These are phyloP conservation scores for Spilogale gracilis DNA, from an alignment of 2,113 vertebrate genomes.

Conservation along the genomic window DNA sequence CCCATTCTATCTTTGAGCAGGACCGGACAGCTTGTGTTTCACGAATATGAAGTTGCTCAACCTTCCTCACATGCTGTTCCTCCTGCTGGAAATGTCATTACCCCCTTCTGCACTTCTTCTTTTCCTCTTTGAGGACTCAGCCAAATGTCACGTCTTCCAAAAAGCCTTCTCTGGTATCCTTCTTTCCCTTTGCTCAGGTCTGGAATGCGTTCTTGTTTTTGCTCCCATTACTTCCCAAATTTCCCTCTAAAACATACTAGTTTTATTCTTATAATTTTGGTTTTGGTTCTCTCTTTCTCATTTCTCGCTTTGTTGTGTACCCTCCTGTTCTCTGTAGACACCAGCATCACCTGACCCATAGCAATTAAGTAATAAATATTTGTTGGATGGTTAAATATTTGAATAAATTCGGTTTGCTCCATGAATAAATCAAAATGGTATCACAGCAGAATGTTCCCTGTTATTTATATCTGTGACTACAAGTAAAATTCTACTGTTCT, in stretches of 20 bases:
- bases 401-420: not conserved
- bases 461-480: not conserved
- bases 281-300: not conserved
- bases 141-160: not conserved
- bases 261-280: too few relatives aligned
- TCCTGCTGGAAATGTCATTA: not conserved
- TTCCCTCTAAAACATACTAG: not conserved
- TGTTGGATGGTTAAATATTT: not conserved
- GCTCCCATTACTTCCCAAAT: not conserved
- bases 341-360: not conserved
- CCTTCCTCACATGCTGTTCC: not conserved
- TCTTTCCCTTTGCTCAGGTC: not conserved
- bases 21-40: not conserved
- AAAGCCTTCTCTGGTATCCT: not conserved
- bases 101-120: not conserved
- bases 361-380: not conserved
- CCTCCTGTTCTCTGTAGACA: not conserved
- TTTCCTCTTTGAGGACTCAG: not conserved
- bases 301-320: not conserved
- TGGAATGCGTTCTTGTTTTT: not conserved
- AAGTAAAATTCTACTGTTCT: not conserved
- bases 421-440: not conserved
- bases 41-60: not conserved
- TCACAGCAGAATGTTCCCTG: not conserved
- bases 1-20: not conserved